Percentiles rank a stretch among this genome's conserved stretches.
Evolutionary conservation across 1,140 invertebrate species (phyloP).

Genomic region (Babylonia areolata): DNA sequence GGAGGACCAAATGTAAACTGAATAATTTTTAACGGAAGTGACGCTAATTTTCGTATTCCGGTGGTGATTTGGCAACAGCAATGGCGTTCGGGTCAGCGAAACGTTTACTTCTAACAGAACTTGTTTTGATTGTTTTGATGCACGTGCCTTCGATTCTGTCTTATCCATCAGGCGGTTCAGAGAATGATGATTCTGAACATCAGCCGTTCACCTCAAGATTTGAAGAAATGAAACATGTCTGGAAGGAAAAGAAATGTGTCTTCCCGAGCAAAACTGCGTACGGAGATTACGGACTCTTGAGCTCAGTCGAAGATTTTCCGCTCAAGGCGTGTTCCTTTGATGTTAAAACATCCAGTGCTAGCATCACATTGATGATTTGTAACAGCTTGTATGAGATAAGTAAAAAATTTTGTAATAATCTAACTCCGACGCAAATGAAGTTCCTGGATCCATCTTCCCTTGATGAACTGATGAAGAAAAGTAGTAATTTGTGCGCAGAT

Average conservation of each 20-base stretch:
- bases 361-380: not conserved
- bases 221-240: not conserved
- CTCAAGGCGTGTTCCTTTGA: not conserved
- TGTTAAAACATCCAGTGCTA: not conserved
- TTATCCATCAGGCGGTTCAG: too few relatives aligned
- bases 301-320: too few relatives aligned
- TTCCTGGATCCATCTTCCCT: too few relatives aligned
- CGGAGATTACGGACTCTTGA: too few relatives aligned
- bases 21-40: too few relatives aligned
- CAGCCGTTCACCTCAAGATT: not conserved
- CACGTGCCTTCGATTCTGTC: not conserved
- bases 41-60: not conserved
- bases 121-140: not conserved
- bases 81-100: not conserved
- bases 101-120: not conserved
- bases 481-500: not conserved
- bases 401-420: not conserved
- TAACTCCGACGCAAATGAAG: not conserved
- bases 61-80: conserved; percentile 27
- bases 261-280: not conserved
- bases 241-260: not conserved
- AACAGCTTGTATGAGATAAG: not conserved
- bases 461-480: not conserved
- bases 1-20: too few relatives aligned
- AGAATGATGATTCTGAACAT: not conserved